phyloP scores from a whole-genome alignment of 2,888 invertebrate species.

The Busseola fusca region DNA sequence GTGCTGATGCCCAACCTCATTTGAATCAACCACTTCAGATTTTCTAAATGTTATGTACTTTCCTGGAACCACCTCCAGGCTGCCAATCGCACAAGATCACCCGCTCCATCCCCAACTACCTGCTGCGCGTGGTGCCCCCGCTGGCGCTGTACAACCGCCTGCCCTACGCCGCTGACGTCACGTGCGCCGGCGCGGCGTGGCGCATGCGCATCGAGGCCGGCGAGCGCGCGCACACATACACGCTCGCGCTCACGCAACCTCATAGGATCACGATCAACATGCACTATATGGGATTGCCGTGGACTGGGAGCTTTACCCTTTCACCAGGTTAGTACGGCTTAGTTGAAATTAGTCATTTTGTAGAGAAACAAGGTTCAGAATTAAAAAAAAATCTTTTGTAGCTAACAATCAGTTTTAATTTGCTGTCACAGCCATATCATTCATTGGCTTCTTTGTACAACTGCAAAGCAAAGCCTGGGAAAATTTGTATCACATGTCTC shows the following conservation, averaged over 20 bases:
- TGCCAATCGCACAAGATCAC: slow-evolving; percentile 80
- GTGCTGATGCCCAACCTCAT: neutral
- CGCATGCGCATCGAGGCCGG: slow-evolving; percentile 91
- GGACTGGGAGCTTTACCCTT: slow-evolving; percentile 92
- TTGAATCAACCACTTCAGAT: neutral
- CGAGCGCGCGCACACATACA: slow-evolving; percentile 91
- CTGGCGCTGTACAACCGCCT: slow-evolving; percentile 93
- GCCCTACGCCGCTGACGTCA: slow-evolving; percentile 89
- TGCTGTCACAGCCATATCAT: neutral
- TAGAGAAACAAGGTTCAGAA: neutral
- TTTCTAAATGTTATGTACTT: neutral
- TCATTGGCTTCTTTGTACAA: too few species aligned
- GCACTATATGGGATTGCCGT: slow-evolving; percentile 91
- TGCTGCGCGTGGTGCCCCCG: slow-evolving; percentile 92
- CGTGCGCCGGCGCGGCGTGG: slow-evolving; percentile 63
- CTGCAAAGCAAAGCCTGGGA: neutral
- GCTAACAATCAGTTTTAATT: neutral
- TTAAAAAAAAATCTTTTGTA: neutral
- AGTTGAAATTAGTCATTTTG: neutral
- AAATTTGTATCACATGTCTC: neutral
- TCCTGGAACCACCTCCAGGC: slow-evolving; percentile 65
- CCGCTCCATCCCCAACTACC: slow-evolving; percentile 91
- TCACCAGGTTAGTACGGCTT: slow-evolving; percentile 84
- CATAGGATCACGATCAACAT: slow-evolving; percentile 85
- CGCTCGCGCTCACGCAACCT: slow-evolving; percentile 89